Evolutionary conservation across 2,113 vertebrate species (phyloP), one percentile per base, ranked within the genome.

Genomic region (Rhinichthys klamathensis): DNA sequence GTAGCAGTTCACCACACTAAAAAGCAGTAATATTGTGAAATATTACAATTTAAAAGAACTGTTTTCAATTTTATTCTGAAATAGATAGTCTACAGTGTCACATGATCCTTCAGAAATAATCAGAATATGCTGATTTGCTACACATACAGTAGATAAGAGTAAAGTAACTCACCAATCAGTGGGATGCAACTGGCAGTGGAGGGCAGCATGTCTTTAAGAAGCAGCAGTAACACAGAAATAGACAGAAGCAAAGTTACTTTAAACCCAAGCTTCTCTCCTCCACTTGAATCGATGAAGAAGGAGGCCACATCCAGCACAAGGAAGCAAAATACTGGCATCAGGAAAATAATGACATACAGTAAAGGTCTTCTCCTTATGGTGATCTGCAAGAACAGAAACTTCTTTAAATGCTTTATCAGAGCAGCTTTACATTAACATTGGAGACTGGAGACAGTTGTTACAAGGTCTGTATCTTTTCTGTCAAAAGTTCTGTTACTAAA

Each of bases 201-300:
- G 0, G 96, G 96, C 80, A 97, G 85, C 81, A 95, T 94, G 86
- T 96, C 94, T 65, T 95, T 89, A 0, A 97, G 94, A 2, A 96
- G 94, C 67, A 96, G 92, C 61, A 95, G 93, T 18, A 96, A 60
- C 86, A 97, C 94, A 16, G 96, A 96, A 85, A 95, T 94, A 85
- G 95, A 94, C 0, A 97, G 92, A 25, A 96, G 93, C 1, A 96
- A 61, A 12, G 95, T 95, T 3, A 96, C 91, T 90, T 96, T 96
- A 89, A 96, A 95, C 78, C 54, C 85, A 80, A 95, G 85, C 88
- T 96, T 96, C 63, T 96, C 94, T 1, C 93, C 92, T 0, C 89
- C 87, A 35, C 87, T 84, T 80, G 92, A 92, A 38, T 70, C 82
- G 38, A 96, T 93, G 9, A 94, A 95, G 74, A 94, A 61, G 25